Evolutionary conservation across 2,888 invertebrate species (phyloP).

Genomic region (Clostera curtula): DNA sequence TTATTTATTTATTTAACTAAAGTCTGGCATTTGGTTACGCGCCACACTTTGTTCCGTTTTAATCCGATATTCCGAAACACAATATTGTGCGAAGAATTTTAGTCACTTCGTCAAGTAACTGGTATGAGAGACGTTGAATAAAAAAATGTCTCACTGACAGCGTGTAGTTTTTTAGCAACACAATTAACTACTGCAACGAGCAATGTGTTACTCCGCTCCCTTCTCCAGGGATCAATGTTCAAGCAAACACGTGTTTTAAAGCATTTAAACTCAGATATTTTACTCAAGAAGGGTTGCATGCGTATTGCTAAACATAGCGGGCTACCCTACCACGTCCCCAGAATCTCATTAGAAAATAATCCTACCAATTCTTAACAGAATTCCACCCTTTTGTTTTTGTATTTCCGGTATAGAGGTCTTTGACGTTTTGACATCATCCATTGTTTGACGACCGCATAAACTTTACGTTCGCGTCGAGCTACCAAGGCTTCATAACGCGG

Average conservation of each 20-base stretch:
- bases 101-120: no score
- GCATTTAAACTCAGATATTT: slow-evolving; percentile 64
- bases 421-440: slow-evolving; percentile 45
- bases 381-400: slow-evolving; percentile 58
- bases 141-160: no score
- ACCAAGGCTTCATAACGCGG: slow-evolving; percentile 55
- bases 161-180: slow-evolving; percentile 10
- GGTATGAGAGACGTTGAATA: no score
- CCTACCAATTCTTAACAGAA: slow-evolving; percentile 53
- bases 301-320: slow-evolving; percentile 61
- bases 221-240: slow-evolving; percentile 51
- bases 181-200: slow-evolving; percentile 46
- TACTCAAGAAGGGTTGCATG: slow-evolving; percentile 62
- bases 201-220: slow-evolving; percentile 47
- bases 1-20: no score
- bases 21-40: no score
- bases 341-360: slow-evolving; percentile 54
- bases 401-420: slow-evolving; percentile 48
- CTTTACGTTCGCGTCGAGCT: slow-evolving; percentile 40
- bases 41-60: no score
- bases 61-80: no score
- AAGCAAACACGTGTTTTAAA: slow-evolving; percentile 63
- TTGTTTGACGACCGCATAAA: slow-evolving; percentile 33
- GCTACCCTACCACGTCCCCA: slow-evolving; percentile 29
- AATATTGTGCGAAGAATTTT: no score